These are phyloP conservation scores for Macrophya annulata DNA, from an alignment of 2,888 invertebrate species.

Conservation along the genomic window DNA sequence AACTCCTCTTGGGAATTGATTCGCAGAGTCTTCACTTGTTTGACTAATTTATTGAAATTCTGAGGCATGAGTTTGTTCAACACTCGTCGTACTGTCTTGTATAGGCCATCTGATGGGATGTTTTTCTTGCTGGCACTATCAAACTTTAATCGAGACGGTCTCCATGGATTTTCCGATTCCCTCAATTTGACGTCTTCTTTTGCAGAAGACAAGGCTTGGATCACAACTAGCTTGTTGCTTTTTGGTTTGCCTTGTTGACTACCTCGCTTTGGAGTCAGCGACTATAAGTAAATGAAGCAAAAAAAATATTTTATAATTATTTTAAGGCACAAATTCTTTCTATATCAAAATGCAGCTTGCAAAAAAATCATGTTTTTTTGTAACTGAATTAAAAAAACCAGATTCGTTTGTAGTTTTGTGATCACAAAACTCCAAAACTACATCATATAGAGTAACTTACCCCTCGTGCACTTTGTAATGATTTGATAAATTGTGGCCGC, in stretches of 20 bases:
- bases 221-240: constrained; percentile 81
- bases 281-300: neutral
- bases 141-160: constrained; percentile 84
- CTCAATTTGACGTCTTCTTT: constrained; percentile 90
- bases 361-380: neutral
- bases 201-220: constrained; percentile 85
- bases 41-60: constrained; percentile 90
- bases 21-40: constrained; percentile 86
- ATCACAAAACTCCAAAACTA: neutral
- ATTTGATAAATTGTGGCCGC: neutral
- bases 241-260: constrained; percentile 78
- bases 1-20: constrained; percentile 89
- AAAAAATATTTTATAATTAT: neutral
- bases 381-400: neutral
- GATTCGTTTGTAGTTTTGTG: neutral
- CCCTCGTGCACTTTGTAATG: constrained; percentile 15
- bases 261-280: constrained; percentile 51
- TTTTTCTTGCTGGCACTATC: constrained; percentile 77
- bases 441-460: neutral
- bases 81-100: constrained; percentile 90
- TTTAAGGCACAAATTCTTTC: neutral
- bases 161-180: constrained; percentile 93
- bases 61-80: constrained; percentile 96
- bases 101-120: constrained; percentile 81
- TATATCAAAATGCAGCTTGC: neutral